Conservation (phyloP, 2,113 vertebrate species). For the Rostratula benghalensis region DNA sequence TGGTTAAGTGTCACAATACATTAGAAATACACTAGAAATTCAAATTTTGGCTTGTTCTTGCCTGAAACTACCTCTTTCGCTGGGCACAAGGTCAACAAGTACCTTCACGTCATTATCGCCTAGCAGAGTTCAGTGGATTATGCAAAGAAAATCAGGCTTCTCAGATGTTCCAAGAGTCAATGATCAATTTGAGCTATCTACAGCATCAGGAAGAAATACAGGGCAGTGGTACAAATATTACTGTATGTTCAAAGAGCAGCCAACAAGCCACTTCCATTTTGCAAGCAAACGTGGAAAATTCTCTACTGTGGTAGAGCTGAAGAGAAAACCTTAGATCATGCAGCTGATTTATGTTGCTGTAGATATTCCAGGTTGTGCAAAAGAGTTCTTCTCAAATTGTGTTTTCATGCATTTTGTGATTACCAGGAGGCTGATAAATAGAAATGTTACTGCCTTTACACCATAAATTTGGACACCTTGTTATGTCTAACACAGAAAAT, state of each 20-base stretch:
- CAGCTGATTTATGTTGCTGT: not conserved
- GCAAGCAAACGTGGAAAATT: not conserved
- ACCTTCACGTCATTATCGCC: not conserved
- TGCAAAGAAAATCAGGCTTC: not conserved
- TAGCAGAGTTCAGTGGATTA: not conserved
- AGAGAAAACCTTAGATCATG: not conserved
- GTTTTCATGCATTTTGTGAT: not conserved
- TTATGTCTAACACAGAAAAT: not conserved
- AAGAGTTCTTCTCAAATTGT: not conserved
- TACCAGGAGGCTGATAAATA: not conserved
- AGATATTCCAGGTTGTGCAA: not conserved
- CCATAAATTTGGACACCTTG: not conserved
- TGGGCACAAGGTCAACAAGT: not conserved
- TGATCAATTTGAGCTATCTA: not conserved
- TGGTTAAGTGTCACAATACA: too few species aligned
- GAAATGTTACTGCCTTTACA: not conserved
- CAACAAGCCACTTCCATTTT: not conserved
- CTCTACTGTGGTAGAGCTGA: not conserved
- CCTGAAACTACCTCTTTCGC: not conserved
- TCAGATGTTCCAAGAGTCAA: not conserved
- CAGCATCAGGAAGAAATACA: not conserved
- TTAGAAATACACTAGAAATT: not conserved
- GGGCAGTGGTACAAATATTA: not conserved
- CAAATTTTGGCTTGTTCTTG: not conserved
- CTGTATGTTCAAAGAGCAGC: not conserved